Evolutionary conservation across 2,888 invertebrate genomes (phyloP), one percentile per base, ranked within the genome.

Genomic region (Arrhopalites spinosus): DNA sequence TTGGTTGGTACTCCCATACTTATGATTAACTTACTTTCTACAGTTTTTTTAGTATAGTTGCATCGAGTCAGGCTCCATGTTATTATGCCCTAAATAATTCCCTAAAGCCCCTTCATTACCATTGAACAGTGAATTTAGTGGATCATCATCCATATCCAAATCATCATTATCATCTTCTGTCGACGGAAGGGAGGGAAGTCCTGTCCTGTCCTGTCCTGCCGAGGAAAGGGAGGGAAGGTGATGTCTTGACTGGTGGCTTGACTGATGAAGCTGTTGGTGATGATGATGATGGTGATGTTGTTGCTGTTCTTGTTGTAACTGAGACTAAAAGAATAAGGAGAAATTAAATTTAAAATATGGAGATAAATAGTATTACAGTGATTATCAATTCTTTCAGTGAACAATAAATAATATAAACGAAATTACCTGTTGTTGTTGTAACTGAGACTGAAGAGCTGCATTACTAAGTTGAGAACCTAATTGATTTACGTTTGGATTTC

Each of bases 401-500:
- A n/a, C n/a, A n/a, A n/a, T 36, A 36, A 36, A 7, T 7, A 36
- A 36, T 36, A 36, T 36, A 36, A 3, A 36, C 36, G 11, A 36
- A 36, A 36, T 36, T 7, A 36, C 36, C 36, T 59, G 23, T 59
- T 17, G 25, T 30, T 63, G 63, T 61, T 61, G 72, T 5, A 53
- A n/a, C 63, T 80, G 80, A 43, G 80, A 80, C 69, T 83, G 83
- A 23, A 83, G 70, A 30, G 80, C 76, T 20, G 80, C 79, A 71
- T 81, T 82, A 63, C 78, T 81, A 67, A 82, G 74, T 36, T 80
- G 81, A 63, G 78, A 75, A 36, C 77, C 77, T 73, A 80, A 67
- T 63, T 80, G 81, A 72, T 80, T 80, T 13, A 81, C 80, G 68
- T 79, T 78, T 27, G 80, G 78, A 71, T 79, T 81, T 17, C 81